Evolutionary conservation across 2,888 invertebrate genomes (phyloP).

Genomic region (Aleiodes leptofemur): DNA sequence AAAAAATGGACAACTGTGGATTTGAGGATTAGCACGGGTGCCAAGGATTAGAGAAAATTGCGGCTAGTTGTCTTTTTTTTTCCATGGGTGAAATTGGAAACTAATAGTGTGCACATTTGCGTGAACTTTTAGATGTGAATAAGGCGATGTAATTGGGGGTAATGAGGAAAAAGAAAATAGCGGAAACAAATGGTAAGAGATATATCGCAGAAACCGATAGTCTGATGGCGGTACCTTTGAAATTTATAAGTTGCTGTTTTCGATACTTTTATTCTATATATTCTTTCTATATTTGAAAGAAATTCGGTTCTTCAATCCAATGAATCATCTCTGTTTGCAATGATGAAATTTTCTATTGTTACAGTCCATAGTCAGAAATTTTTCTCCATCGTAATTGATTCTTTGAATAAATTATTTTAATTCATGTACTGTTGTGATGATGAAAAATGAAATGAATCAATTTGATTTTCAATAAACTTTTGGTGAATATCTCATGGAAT

Average conservation of each 20-base stretch:
- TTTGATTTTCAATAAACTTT: too few relatives aligned
- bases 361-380: too few relatives aligned
- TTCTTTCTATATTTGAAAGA: not conserved
- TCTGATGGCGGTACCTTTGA: constrained; percentile 37
- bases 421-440: too few relatives aligned
- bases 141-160: constrained; percentile 29
- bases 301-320: not conserved
- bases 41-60: constrained; percentile 40
- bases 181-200: constrained; percentile 3
- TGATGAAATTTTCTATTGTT: too few relatives aligned
- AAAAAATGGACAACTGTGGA: constrained; percentile 31
- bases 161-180: constrained; percentile 20
- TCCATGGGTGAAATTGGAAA: constrained; percentile 15
- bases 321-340: too few relatives aligned
- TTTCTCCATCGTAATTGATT: too few relatives aligned
- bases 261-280: not conserved
- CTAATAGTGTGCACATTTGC: constrained; percentile 18
- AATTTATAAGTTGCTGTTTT: constrained; percentile 22
- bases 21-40: constrained; percentile 30
- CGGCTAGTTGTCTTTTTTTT: constrained; percentile 2
- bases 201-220: constrained; percentile 34
- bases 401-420: too few relatives aligned
- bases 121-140: not conserved
- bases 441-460: too few relatives aligned
- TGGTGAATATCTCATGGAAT: too few relatives aligned